A percentile compares a stretch with the other conserved stretches of the same genome.
These are phyloP conservation scores for Himalopsyche kuldschensis DNA, from an alignment of 2,888 invertebrate genomes.

Conservation along the genomic window DNA sequence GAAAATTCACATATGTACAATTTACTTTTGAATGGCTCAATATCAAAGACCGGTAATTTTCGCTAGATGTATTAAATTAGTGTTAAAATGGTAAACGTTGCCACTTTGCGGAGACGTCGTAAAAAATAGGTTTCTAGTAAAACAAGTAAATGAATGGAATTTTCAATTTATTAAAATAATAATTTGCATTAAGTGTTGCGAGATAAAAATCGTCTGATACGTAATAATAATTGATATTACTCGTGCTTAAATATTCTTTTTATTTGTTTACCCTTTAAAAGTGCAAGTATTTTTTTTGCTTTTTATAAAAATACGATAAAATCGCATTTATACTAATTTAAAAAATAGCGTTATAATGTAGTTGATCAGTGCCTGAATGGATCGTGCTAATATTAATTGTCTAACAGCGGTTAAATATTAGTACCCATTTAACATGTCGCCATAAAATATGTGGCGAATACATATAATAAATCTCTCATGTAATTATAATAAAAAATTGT, in stretches of 20 bases:
- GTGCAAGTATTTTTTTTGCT: too few species aligned
- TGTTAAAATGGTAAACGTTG: not conserved
- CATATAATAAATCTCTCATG: not conserved
- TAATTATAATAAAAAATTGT: not conserved
- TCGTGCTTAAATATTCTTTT: too few species aligned
- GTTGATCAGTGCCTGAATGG: not conserved
- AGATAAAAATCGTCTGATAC: not conserved
- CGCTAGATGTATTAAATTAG: not conserved
- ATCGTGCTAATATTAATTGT: not conserved
- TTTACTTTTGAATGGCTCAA: not conserved
- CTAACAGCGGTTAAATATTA: not conserved
- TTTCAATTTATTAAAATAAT: not conserved
- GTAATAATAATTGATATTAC: too few species aligned
- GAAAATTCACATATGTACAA: too few species aligned
- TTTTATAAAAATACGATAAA: too few species aligned
- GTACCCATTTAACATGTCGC: not conserved
- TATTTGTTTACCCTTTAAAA: too few species aligned
- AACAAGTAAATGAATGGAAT: not conserved
- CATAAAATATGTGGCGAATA: not conserved
- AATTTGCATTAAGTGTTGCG: not conserved
- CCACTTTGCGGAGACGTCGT: not conserved
- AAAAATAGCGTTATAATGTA: not conserved
- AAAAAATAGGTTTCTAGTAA: not conserved
- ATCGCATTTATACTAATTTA: too few species aligned
- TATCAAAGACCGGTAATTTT: not conserved